Base-by-base conservation (phyloP, 2,797 vertebrate species). In the Sphenopsis melanotis region DNA sequence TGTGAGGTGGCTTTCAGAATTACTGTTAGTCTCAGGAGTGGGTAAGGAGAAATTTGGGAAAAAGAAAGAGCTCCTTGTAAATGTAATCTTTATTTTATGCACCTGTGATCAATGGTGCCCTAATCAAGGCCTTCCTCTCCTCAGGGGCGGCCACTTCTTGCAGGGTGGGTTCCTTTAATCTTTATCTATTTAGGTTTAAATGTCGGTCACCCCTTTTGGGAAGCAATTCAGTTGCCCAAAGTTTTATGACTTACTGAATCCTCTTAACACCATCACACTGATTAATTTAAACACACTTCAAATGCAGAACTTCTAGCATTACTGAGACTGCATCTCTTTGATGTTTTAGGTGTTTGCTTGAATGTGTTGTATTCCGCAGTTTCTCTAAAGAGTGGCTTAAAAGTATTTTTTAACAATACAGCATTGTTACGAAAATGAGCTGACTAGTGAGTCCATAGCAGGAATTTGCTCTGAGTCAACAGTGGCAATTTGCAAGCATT, bases 401-500 rank as follows among this genome's bases (percentile, higher is more conserved):
- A 95, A 94, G 91, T 82, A 79, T 72, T 95, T 94, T 93, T 94
- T 90, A 93, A 95, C 92, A 94, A 89, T 95, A 72, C 63, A 79
- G 69, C 52, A 90, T 95, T 97, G 95, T 94, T 90, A 95, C 86
- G 95, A 94, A 95, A 96, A 97, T 96, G 95, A 96, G 85, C 89
- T 96, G 92, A 97, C 87, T 93, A 90, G 88, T 63, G 93, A 94
- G 93, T 94, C 77, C 80, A 96, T 92, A 89, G 94, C 91, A 90
- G 70, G 95, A 94, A 96, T 97, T 96, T 95, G 92, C 87, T 95
- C 92, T 94, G 95, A 96, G 91, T 96, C 94, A 95, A 95, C 91
- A 82, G 77, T 76, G 74, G 83, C 89, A 93, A 89, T 94, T 94
- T 94, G 91, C 89, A 96, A 93, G 92, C 91, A 88, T 90, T 87